Evolutionary conservation across 2,797 vertebrate genomes (phyloP).

Genomic region (Rhabdomys pumilio): DNA sequence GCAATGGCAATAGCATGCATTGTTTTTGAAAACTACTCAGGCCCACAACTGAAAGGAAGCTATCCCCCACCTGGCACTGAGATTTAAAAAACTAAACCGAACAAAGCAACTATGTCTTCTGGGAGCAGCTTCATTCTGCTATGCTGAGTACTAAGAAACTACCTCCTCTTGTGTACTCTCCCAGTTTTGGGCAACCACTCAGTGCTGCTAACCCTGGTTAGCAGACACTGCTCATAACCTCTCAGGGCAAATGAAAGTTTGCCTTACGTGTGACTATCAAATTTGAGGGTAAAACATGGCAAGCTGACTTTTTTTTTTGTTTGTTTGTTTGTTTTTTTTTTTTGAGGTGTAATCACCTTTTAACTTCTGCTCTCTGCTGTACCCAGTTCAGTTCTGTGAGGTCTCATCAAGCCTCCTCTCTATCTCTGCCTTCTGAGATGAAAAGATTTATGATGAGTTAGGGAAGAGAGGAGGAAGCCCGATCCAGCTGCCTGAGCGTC

Average conservation of each 20-base stretch:
- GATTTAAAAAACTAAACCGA: neutral
- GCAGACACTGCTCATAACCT: neutral
- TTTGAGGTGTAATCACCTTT: neutral
- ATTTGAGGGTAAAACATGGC: neutral
- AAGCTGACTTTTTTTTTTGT: neutral
- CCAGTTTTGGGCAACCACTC: neutral
- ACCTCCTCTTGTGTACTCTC: neutral
- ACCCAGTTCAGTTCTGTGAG: neutral
- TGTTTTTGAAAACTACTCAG: neutral
- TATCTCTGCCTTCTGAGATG: conserved; percentile 10
- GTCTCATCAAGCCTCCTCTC: neutral
- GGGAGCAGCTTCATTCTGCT: neutral
- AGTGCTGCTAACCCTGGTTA: neutral
- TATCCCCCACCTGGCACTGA: neutral
- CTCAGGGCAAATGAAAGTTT: neutral
- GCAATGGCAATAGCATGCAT: neutral
- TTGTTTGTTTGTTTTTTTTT: neutral
- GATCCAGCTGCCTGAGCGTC: neutral
- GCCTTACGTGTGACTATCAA: neutral
- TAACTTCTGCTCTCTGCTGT: neutral
- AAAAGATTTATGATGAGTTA: neutral
- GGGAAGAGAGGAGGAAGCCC: neutral
- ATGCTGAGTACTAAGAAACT: neutral
- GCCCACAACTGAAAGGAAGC: neutral
- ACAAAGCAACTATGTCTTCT: neutral